These are phyloP conservation scores for Temnothorax rugatulus DNA, from an alignment of 2,888 invertebrate genomes.

Conservation along the genomic window DNA sequence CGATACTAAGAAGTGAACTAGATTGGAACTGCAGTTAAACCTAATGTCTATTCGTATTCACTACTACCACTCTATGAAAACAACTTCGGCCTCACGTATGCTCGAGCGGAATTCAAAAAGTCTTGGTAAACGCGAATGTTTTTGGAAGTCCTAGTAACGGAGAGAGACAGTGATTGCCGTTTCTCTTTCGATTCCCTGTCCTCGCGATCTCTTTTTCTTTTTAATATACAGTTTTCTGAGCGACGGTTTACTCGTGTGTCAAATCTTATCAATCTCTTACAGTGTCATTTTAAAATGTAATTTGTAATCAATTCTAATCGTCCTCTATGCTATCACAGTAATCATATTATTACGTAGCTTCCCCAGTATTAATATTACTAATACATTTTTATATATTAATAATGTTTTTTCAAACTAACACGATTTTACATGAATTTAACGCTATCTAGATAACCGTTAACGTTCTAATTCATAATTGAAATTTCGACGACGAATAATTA, in stretches of 20 bases:
- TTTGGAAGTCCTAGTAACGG: conserved; percentile 78
- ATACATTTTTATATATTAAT: conserved; percentile 26
- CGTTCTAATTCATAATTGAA: not conserved
- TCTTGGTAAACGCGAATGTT: conserved; percentile 73
- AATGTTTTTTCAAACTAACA: conserved; percentile 13
- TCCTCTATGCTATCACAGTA: conserved; percentile 21
- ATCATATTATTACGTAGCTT: not conserved
- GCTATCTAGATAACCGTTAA: conserved; percentile 12
- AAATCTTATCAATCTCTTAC: not conserved
- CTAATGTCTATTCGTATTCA: conserved; percentile 66
- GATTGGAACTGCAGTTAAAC: conserved; percentile 65
- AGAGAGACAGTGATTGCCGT: conserved; percentile 69
- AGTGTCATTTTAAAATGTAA: not conserved
- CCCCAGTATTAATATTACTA: conserved; percentile 17
- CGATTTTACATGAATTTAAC: conserved; percentile 4
- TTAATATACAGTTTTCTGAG: conserved; percentile 10
- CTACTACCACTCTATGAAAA: conserved; percentile 71
- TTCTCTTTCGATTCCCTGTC: not conserved
- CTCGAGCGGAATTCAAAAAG: conserved; percentile 71
- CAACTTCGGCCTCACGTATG: conserved; percentile 65
- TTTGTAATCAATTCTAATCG: not conserved
- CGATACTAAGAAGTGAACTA: conserved; percentile 68
- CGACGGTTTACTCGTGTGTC: not conserved
- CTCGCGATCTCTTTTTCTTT: not conserved
- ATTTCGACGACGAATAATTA: conserved; percentile 7